Evolutionary conservation across 2,113 vertebrate species (phyloP), one percentile per base, ranked within the genome.

Genomic region (Blennius ocellaris): DNA sequence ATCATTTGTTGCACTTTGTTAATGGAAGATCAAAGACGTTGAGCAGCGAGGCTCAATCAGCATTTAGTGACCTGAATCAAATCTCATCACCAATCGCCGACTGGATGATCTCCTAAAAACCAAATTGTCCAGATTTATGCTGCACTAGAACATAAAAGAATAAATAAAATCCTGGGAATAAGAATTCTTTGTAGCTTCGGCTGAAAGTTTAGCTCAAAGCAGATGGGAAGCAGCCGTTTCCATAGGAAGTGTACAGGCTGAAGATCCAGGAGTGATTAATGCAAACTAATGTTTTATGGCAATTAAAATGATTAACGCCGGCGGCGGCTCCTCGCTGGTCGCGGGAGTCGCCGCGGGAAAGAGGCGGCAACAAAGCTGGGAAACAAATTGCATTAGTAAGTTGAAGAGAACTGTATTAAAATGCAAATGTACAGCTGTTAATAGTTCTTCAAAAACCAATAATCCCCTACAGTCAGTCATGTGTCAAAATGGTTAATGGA

Each of bases 401-500:
- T 95, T 94, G 94, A 96, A 91, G 93, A 96, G 95, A 97, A 97
- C 93, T 97, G 94, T 95, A 99, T 99, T 99, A 98, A 99, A 98
- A 99, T 99, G 97, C 97, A 97, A 99, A 98, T 99, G 97, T 97
- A 93, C 95, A 96, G 94, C 95, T 97, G 96, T 95, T 98, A 98
- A 97, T 98, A 97, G 96, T 98, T 97, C 96, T 97, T 98, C 96
- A 98, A 98, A 98, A 98, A 96, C 95, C 96, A 98, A 97, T 97
- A 98, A 98, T 98, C 97, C 96, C 97, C 96, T 93, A 96, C 95
- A 96, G 97, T 96, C 95, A 97, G 95, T 96, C 96, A 96, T 98
- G 96, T 98, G 96, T 98, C 96, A 97, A 95, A 95, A 97, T 96
- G 95, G 95, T 98, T 98, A 98, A 98, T 98, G 96, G 96, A 96